A percentile compares a stretch with the other conserved stretches of the same genome.
Conservation (phyloP, 2,113 vertebrate genomes). For the Amazona guildingii region DNA sequence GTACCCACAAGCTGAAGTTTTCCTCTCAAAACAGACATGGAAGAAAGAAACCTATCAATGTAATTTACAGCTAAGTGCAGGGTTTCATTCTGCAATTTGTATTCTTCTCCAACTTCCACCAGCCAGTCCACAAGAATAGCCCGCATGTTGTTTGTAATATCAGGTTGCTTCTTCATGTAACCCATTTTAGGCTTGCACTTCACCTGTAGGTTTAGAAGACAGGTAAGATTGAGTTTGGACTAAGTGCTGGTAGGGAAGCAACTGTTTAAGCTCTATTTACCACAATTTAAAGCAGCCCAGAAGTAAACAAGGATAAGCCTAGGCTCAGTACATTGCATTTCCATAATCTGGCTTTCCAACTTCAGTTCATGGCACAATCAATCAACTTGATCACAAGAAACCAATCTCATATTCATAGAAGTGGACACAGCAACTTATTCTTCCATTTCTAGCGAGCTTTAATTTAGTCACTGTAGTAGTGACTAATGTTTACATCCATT, state of each 20-base stretch:
- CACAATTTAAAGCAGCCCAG: not conserved
- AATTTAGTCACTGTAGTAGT: not conserved
- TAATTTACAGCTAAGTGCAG: conserved; percentile 97
- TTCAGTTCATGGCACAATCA: not conserved
- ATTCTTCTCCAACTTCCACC: conserved; percentile 97
- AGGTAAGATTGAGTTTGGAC: not conserved
- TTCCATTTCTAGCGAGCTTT: not conserved
- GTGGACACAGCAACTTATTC: not conserved
- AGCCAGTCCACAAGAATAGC: conserved; percentile 98
- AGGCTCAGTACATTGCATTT: not conserved
- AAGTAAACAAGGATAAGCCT: not conserved
- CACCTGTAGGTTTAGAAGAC: conserved; percentile 71
- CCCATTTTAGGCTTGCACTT: conserved; percentile 90
- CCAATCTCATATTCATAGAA: not conserved
- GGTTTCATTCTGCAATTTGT: conserved; percentile 96
- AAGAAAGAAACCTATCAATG: conserved; percentile 96
- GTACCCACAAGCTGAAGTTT: conserved; percentile 98
- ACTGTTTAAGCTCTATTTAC: not conserved
- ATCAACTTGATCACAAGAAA: not conserved
- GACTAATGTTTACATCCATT: not conserved
- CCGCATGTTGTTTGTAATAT: conserved; percentile 96
- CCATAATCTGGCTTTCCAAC: not conserved
- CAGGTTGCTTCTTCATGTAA: conserved; percentile 98
- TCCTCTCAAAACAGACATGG: conserved; percentile 96
- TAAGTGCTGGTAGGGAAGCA: not conserved